Base-by-base conservation (phyloP, 2,888 invertebrate genomes). In the Erpobdella octoculata region DNA sequence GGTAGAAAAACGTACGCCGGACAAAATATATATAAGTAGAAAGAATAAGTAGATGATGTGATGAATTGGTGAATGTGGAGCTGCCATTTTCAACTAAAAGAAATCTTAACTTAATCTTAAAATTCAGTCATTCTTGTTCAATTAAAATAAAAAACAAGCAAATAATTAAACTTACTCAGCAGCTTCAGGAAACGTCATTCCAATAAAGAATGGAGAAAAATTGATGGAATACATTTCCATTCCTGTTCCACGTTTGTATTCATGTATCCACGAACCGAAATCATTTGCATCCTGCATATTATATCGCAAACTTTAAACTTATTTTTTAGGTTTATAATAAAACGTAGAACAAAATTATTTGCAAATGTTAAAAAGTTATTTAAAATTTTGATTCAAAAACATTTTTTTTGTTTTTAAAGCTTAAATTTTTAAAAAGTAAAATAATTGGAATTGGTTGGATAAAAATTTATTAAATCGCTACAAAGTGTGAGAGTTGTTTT, bases 151-250 rank as follows among this genome's bases (percentile, higher is more conserved):
- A 31, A 65, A 33, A 15, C 25, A 35, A 9, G n/a, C 65, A 6
- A 9, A 35, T 8, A 35, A 28, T n/a, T n/a, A 9, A 28, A 65
- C 65, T 92, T 92, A 97, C 97, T 97, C 95, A 89, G 96, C 94
- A 86, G 96, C 96, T 89, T 97, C 94, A 84, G 96, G 92, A 88
- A 98, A 98, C 85, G 92, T 92, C 92, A 97, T 93, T 87, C 95
- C 94, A 86, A 94, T 93, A 89, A 97, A 98, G 85, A 96, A 94
- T 85, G 93, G 92, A 86, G 96, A 95, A 87, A 97, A 89, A 86
- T 94, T 94, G 89, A 97, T 96, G 85, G 97, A 97, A 89, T 98
- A 98, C 95, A 96, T 96, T 90, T 98, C 97, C 90, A 97, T 97
- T 86, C 97, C 97, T 84, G 97, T 96, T 86, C 97, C 97, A 88